Evolutionary conservation across 2,797 vertebrate genomes (phyloP).

Genomic region (Glyptemys insculpta): DNA sequence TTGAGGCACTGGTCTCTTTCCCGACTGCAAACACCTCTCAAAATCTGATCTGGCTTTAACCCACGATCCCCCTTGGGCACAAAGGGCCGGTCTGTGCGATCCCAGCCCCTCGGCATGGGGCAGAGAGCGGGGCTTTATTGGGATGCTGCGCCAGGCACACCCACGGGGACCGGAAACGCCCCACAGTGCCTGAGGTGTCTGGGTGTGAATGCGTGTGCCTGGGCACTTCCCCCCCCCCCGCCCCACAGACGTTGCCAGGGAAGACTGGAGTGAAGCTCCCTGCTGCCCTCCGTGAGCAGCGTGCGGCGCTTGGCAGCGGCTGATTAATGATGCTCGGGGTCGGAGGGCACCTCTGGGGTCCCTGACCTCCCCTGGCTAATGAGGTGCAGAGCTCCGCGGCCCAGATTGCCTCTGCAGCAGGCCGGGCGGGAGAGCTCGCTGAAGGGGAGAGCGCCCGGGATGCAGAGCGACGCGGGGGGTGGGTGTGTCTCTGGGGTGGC

Average conservation of each 20-base stretch:
- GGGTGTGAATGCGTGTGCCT: neutral
- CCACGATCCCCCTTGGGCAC: no score
- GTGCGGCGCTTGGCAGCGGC: conserved; percentile 58
- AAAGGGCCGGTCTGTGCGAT: no score
- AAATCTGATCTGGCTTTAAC: no score
- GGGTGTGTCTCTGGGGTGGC: no score
- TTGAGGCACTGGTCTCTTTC: no score
- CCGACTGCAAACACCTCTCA: no score
- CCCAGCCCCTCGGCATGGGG: no score
- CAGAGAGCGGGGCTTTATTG: no score
- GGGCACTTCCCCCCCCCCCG: neutral
- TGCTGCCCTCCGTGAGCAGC: conserved; percentile 46
- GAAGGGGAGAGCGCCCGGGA: no score
- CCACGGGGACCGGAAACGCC: accelerated
- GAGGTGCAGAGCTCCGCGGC: conserved; percentile 23
- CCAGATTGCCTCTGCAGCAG: conserved; percentile 69
- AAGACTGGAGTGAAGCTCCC: neutral
- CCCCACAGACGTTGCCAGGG: no score
- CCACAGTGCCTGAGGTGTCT: no score
- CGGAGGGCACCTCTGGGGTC: conserved; percentile 57
- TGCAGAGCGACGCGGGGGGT: no score
- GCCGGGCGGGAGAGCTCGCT: neutral
- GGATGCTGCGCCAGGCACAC: neutral
- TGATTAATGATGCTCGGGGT: conserved; percentile 78
- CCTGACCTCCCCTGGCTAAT: conserved; percentile 62